Evolutionary conservation across 2,797 vertebrate species (phyloP).

Genomic region (Coregonus suidteri): DNA sequence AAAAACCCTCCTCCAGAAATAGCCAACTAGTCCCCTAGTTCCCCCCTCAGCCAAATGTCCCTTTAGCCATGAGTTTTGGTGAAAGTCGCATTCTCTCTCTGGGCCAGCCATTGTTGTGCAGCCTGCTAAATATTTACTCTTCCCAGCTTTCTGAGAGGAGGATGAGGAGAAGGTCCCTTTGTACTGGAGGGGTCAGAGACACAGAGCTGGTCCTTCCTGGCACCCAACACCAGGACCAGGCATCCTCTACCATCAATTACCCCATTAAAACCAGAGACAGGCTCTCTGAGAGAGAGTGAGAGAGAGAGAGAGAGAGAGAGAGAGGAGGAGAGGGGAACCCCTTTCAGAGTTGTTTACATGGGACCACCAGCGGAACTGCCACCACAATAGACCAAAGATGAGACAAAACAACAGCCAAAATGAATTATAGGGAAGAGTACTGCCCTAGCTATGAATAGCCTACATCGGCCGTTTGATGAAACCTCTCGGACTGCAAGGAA

Average conservation of each 20-base stretch:
- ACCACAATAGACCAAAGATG: conserved; percentile 17
- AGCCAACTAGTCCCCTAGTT: not conserved
- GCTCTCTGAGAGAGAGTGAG: not conserved
- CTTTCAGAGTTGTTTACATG: conserved; percentile 5
- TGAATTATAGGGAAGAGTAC: not conserved
- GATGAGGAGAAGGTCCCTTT: conserved; percentile 45
- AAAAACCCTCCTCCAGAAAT: too few relatives aligned
- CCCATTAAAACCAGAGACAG: conserved; percentile 19
- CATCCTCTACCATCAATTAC: conserved; percentile 25
- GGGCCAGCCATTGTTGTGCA: conserved; percentile 77
- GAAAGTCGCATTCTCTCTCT: conserved; percentile 76
- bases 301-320: not conserved
- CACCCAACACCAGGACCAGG: conserved; percentile 26
- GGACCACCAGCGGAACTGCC: conserved; percentile 19
- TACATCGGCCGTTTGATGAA: too few relatives aligned
- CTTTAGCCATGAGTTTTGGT: conserved; percentile 61
- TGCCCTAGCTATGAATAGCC: too few relatives aligned
- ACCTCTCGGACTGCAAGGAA: too few relatives aligned
- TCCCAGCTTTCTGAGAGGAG: conserved; percentile 80
- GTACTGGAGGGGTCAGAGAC: conserved; percentile 59
- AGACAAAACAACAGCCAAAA: conserved; percentile 4
- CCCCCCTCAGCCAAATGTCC: conserved; percentile 26
- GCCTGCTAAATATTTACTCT: conserved; percentile 89
- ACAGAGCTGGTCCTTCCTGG: conserved; percentile 69
- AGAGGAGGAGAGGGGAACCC: not conserved